Evolutionary conservation across 2,113 vertebrate genomes (phyloP), one percentile per base, ranked within the genome.

Genomic region (Platysternon megacephalum): DNA sequence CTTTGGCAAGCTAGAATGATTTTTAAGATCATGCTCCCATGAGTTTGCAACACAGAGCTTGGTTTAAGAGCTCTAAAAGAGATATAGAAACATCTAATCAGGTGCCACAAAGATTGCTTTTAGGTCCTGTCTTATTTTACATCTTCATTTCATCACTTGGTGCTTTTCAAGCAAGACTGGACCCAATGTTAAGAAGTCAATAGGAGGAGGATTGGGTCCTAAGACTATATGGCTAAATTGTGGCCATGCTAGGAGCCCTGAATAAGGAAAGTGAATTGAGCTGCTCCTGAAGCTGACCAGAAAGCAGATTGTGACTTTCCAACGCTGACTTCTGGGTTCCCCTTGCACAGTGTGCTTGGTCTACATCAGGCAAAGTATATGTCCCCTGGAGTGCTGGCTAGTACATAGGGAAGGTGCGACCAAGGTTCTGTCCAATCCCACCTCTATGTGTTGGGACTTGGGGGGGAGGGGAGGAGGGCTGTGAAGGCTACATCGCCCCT

Each of bases 11-110:
- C 82, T 85, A 51, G 88, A 93, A 93, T 61, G 5, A 82, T 68
- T 97, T 93, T 91, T 84, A 95, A 97, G 65, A 86, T 95, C 78
- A 91, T 93, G 83, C 72, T 93, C 89, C 85, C 55, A 32, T 84
- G 90, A 88, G 61, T 90, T 94, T 92, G 46, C 84, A 92, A 82
- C 2, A 8, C 42, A 79, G 61, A 87, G 51, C 79, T 97, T 87
- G 95, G 72, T 84, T 95, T 87, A 68, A 95, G 89, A 86, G 82
- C 44, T 61, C 42, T 61, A 74, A 88, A 91, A 81, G 39, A 21
- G 81, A 93, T 87, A 92, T 68, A 90, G 88, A 91, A 93, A 72
- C 86, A 89, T 89, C 68, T 58, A 49, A 65, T 89, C 7, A 84
- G 88, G 55, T 80, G 56, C 39, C 83, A 94, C 87, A 56, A 93